Base-by-base conservation (phyloP, 2,888 invertebrate species). In the Bursaphelenchus okinawaensis region DNA sequence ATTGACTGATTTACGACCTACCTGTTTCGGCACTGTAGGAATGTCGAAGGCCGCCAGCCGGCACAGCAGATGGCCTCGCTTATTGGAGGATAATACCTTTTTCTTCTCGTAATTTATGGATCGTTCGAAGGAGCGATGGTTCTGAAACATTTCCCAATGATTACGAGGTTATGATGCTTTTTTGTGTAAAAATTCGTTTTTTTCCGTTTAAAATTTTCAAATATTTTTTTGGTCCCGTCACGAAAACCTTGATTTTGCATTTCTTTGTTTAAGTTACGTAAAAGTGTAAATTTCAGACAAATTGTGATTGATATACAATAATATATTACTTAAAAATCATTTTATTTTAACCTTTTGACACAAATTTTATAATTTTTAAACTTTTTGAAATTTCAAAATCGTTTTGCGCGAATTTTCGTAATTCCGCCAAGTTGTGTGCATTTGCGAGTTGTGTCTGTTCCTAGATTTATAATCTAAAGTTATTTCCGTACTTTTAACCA, bases 31-130 rank as follows among this genome's bases (percentile, higher is more conserved):
- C 24, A 59, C 16, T 51, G 51, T 51, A 23, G 40, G 59, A 29
- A 55, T 67, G 26, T 67, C 67, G 55, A 67, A 27, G 26, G 67
- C 67, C 24, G 68, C 40, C 50, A 67, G 29, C 27, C 67, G 63
- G 26, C 54, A 54, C 19, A 54, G 62, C 67, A 67, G 66, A 52
- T 26, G 55, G 66, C 27, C 66, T 31, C 23, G 19, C 63, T 64
- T 63, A 31, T 20, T 66, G 65, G 6, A 66, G 66, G 12, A 55
- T 66, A 27, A 65, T 29, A 40, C 29, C 3, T 59, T 59, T 24
- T 7, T 8, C n/a, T 4, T 59, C 20, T 12, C 51, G 20, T 22
- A 50, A 40, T n/a, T 20, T 4, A 27, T 20, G 12, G 40, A 24
- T 19, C 26, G 26, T 54, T 54, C 26, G 6, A 54, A 23, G 12